Conservation (phyloP, 2,888 invertebrate species). For the Eutolmus rufibarbis region DNA sequence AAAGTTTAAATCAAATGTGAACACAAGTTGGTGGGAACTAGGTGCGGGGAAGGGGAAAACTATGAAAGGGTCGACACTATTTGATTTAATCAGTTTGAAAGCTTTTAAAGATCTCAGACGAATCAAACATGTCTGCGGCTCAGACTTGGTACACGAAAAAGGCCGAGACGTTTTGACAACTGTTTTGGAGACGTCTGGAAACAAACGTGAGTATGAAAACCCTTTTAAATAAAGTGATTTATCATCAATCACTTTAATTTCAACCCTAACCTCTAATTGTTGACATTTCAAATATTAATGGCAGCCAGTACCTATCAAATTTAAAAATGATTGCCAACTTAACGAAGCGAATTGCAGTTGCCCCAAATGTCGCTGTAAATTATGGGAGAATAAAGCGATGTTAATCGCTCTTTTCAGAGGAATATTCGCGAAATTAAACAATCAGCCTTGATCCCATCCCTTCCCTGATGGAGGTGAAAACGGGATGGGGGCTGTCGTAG, state of each 20-base stretch:
- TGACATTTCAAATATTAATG: not conserved
- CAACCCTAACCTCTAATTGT: not conserved
- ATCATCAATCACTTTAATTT: not conserved
- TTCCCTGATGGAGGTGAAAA: too few relatives aligned
- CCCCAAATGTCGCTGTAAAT: not conserved
- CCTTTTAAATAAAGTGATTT: not conserved
- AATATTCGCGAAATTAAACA: not conserved
- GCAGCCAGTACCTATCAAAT: not conserved
- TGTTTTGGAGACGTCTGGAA: not conserved
- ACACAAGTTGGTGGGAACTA: not conserved
- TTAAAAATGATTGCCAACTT: not conserved
- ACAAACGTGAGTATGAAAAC: not conserved
- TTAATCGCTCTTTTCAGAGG: not conserved
- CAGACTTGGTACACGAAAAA: not conserved
- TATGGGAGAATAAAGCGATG: not conserved
- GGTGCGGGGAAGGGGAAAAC: not conserved
- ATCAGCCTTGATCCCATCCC: not conserved
- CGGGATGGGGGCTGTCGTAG: not conserved
- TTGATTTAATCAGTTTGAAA: conserved; percentile 18
- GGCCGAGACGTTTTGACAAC: not conserved
- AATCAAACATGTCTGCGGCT: conserved; percentile 3
- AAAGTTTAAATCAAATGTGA: not conserved
- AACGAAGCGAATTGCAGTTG: not conserved
- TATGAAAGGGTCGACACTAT: conserved; percentile 2
- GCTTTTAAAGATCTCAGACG: conserved; percentile 10